These are phyloP conservation scores for Meloidogyne floridensis DNA, from an alignment of 1,140 invertebrate genomes.

Conservation along the genomic window DNA sequence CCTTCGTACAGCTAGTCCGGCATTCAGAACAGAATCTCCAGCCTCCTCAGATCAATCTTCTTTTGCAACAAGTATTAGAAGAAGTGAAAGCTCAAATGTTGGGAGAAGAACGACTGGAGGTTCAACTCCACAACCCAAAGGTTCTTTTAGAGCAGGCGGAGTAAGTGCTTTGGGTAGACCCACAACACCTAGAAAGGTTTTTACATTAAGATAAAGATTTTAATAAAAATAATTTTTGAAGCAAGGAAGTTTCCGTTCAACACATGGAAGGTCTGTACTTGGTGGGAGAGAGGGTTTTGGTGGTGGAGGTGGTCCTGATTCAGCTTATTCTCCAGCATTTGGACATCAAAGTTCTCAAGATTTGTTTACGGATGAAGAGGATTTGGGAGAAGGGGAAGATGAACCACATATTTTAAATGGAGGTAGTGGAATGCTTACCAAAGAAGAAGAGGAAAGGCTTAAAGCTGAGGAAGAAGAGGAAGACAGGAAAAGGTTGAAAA, in stretches of 20 bases:
- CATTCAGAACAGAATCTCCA: slow-evolving; percentile 55
- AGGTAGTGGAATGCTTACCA: background rate
- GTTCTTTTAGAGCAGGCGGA: slow-evolving; percentile 16
- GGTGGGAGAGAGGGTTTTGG: slow-evolving; percentile 38
- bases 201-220: too few species aligned
- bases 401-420: slow-evolving; percentile 1
- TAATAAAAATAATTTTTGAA: background rate
- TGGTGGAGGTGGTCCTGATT: background rate
- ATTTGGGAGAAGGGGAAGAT: background rate
- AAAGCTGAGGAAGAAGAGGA: background rate
- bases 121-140: slow-evolving; percentile 12
- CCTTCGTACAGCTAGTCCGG: slow-evolving; percentile 33
- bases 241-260: slow-evolving; percentile 24
- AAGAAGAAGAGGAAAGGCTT: background rate
- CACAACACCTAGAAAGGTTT: slow-evolving; percentile 45
- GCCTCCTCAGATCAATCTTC: slow-evolving; percentile 61
- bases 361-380: background rate
- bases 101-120: slow-evolving; percentile 6
- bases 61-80: slow-evolving; percentile 58
- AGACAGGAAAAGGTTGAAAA: background rate
- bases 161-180: background rate
- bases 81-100: slow-evolving; percentile 54
- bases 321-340: slow-evolving; percentile 10
- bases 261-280: slow-evolving; percentile 48
- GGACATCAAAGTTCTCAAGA: slow-evolving; percentile 15